Conservation (phyloP, 1,140 invertebrate genomes). For the Pteromalus puparum region DNA sequence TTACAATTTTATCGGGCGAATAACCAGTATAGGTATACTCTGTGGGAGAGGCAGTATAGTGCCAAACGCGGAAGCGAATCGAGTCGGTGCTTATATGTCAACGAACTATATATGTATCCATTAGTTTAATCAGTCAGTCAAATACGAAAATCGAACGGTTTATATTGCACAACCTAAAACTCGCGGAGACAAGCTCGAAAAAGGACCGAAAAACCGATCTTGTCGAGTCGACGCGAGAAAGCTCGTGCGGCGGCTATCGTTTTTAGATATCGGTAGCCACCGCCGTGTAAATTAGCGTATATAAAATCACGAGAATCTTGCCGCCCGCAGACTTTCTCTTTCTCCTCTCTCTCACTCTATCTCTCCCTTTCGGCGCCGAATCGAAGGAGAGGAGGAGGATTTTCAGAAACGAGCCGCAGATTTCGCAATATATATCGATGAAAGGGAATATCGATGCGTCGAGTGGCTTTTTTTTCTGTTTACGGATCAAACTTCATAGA, state of each 20-base stretch:
- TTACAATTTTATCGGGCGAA: too few species aligned
- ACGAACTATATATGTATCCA: too few species aligned
- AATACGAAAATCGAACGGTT: background rate
- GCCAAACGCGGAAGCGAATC: too few species aligned
- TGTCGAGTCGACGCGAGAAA: background rate
- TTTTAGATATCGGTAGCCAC: background rate
- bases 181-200: background rate
- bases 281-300: constrained; percentile 10
- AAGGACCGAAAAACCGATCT: background rate
- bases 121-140: background rate
- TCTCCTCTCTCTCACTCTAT: constrained; percentile 28
- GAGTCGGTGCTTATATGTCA: too few species aligned
- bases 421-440: constrained; percentile 21
- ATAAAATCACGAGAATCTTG: constrained; percentile 40
- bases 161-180: background rate
- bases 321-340: constrained; percentile 59
- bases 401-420: background rate
- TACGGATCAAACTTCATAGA: too few species aligned
- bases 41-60: too few species aligned
- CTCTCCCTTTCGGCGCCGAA: constrained; percentile 1
- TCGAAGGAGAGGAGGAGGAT: constrained; percentile 6
- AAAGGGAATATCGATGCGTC: too few species aligned
- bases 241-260: background rate
- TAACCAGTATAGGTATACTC: too few species aligned
- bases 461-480: too few species aligned